phyloP scores from a whole-genome alignment of 1,140 invertebrate genomes.

The Mesaphorura yosii region DNA sequence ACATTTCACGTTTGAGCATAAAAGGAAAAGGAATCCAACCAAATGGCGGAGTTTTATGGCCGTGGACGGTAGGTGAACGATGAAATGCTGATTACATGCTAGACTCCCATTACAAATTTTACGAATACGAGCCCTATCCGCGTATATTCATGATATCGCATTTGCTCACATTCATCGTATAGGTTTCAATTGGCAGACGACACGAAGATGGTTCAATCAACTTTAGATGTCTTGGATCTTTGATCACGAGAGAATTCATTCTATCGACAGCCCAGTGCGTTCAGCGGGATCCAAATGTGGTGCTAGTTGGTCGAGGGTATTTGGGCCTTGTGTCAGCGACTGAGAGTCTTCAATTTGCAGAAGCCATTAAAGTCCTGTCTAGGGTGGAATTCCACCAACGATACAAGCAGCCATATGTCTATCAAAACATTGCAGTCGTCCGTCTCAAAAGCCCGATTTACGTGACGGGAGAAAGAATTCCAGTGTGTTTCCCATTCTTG shows the following conservation, averaged over 20 bases:
- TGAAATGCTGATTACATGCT: too few relatives aligned
- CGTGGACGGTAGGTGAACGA: slow-evolving; percentile 19
- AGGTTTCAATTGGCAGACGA: slow-evolving; percentile 17
- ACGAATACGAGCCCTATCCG: too few relatives aligned
- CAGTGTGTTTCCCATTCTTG: slow-evolving; percentile 18
- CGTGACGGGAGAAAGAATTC: neutral
- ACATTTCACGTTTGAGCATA: too few relatives aligned
- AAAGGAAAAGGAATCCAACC: slow-evolving; percentile 1
- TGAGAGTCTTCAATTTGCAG: too few relatives aligned
- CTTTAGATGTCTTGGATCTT: slow-evolving; percentile 17
- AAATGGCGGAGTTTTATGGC: slow-evolving; percentile 7
- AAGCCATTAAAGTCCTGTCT: too few relatives aligned
- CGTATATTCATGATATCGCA: too few relatives aligned
- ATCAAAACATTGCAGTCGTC: slow-evolving; percentile 15
- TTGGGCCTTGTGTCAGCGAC: neutral
- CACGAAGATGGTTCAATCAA: neutral
- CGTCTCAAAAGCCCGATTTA: neutral
- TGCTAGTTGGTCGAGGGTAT: neutral
- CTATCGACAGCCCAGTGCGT: slow-evolving; percentile 8
- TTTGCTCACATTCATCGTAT: neutral
- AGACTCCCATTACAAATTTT: too few relatives aligned
- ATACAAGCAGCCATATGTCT: neutral
- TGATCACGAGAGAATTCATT: slow-evolving; percentile 15
- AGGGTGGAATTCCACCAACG: too few relatives aligned
- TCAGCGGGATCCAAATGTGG: slow-evolving; percentile 3